Evolutionary conservation across 1,140 invertebrate species (phyloP), one percentile per base, ranked within the genome.

Genomic region (Formica exsecta): DNA sequence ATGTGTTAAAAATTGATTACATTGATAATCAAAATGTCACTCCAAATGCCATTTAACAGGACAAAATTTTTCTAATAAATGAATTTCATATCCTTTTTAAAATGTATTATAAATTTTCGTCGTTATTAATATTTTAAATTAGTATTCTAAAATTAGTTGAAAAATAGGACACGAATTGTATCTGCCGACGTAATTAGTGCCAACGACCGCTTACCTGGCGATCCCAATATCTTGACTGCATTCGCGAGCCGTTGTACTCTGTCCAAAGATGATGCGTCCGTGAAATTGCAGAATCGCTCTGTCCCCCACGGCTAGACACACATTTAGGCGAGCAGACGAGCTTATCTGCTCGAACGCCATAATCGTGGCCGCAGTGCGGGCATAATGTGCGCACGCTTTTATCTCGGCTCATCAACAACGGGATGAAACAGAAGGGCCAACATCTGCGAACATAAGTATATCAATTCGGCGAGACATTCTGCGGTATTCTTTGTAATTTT

Each of bases 341-440:
- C 41, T 81, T 51, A 51, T 81, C 32, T 19, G 29, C n/a, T 68
- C 13, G 5, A 77, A 76, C 61, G 8, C 54, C 65, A 22, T 86
- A 86, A 81, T 86, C 57, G 64, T 85, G 57, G 36, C 88, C 88
- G 77, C 86, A 89, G n/a, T 66, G 29, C 66, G 86, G 88, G 11
- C 86, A 88, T 7, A 84, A 19, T 29, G 70, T 70, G 29, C 84
- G 87, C 41, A 59, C 62, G 22, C 70, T 80, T 86, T 88, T 90
- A 80, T 86, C 87, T 7, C 64, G 66, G 44, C 74, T 90, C 80
- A 88, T 89, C 84, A 88, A 32, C 62, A 90, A 84, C 64, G 87
- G 84, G 61, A 90, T 71, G 25, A 90, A 84, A 57, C 89, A 90
- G 61, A 88, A 77, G 70, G 84, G 87, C 79, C 84, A 90, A 29